phyloP scores from a whole-genome alignment of 2,113 vertebrate species.

The Trichomycterus rosablanca region DNA sequence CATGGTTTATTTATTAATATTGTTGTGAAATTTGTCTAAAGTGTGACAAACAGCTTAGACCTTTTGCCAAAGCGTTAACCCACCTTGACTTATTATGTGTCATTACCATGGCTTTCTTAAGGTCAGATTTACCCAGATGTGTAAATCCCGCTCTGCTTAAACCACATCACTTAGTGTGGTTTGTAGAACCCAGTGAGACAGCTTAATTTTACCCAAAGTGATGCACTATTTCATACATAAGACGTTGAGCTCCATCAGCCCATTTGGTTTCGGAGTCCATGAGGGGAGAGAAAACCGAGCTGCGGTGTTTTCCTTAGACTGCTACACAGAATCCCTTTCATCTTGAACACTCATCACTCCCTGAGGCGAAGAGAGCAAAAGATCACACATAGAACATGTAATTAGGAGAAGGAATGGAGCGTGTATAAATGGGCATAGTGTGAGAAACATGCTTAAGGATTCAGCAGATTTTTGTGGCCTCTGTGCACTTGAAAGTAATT shows the following conservation, averaged over 20 bases:
- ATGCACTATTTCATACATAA: constrained; percentile 33
- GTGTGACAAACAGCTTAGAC: too few species aligned
- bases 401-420: not conserved
- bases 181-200: constrained; percentile 23
- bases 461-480: not conserved
- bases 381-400: constrained; percentile 6
- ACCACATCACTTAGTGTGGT: constrained; percentile 9
- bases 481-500: too few species aligned
- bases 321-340: constrained; percentile 24
- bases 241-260: constrained; percentile 24
- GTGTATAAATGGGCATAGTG: not conserved
- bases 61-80: too few species aligned
- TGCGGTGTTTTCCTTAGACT: not conserved
- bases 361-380: not conserved
- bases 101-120: too few species aligned
- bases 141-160: too few species aligned
- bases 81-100: too few species aligned
- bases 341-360: constrained; percentile 15
- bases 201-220: constrained; percentile 34
- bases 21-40: too few species aligned
- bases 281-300: constrained; percentile 26
- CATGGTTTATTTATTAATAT: too few species aligned
- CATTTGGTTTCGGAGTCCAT: constrained; percentile 2
- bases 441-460: constrained; percentile 3
- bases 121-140: too few species aligned